Conservation (phyloP, 2,888 invertebrate genomes). For the Drosophila villosipedis region DNA sequence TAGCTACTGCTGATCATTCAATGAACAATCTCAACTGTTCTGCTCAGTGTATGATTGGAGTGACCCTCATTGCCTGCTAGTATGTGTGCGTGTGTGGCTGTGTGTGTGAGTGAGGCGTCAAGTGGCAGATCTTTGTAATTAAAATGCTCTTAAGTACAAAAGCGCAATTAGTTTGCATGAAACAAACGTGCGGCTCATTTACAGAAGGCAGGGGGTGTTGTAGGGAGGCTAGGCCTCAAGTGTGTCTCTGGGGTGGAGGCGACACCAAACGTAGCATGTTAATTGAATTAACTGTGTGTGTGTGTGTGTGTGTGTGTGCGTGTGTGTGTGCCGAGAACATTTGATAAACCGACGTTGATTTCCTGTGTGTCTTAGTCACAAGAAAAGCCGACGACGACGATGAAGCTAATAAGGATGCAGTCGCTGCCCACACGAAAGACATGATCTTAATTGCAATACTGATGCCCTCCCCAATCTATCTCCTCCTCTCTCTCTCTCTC, state of each 20-base stretch:
- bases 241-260: constrained; percentile 65
- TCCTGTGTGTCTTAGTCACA: constrained; percentile 68
- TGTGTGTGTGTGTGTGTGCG: background rate
- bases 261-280: constrained; percentile 70
- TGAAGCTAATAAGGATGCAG: constrained; percentile 75
- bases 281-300: constrained; percentile 69
- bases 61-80: constrained; percentile 66
- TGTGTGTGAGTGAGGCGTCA: constrained; percentile 52
- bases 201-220: constrained; percentile 27
- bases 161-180: constrained; percentile 82
- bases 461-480: background rate
- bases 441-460: constrained; percentile 52
- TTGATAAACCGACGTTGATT: constrained; percentile 72
- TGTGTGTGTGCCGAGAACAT: constrained; percentile 35
- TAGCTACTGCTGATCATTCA: background rate
- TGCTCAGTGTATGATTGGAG: constrained; percentile 40
- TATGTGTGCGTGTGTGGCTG: constrained; percentile 6
- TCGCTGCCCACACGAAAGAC: constrained; percentile 63
- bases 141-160: constrained; percentile 74
- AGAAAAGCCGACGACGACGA: constrained; percentile 21
- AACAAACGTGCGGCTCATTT: constrained; percentile 67
- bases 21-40: background rate
- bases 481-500: background rate
- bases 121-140: constrained; percentile 70
- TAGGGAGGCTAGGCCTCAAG: constrained; percentile 5